Evolutionary conservation across 2,113 vertebrate genomes (phyloP).

Genomic region (Dasypus novemcinctus): DNA sequence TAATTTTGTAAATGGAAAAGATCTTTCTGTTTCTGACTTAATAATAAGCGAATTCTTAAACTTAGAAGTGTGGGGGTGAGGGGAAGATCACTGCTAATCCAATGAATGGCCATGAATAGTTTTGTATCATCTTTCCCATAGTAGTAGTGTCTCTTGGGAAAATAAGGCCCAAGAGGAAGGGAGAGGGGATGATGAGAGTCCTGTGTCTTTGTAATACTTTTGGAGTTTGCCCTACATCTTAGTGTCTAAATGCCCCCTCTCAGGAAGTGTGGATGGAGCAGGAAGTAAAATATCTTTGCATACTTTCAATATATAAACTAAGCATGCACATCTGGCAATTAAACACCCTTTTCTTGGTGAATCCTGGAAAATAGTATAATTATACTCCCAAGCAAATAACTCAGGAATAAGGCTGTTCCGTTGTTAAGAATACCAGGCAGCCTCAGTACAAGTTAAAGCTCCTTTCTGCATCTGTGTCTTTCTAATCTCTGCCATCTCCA

Average conservation of each 20-base stretch:
- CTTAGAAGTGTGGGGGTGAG: neutral
- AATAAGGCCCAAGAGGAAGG: neutral
- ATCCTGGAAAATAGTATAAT: slow-evolving; percentile 68
- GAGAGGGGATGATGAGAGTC: neutral
- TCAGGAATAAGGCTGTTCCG: neutral
- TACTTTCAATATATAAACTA: slow-evolving; percentile 37
- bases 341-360: slow-evolving; percentile 60
- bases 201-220: slow-evolving; percentile 21
- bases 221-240: neutral
- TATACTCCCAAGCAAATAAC: slow-evolving; percentile 59
- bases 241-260: slow-evolving; percentile 18
- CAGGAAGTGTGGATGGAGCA: neutral
- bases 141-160: slow-evolving; percentile 20
- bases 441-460: slow-evolving; percentile 45
- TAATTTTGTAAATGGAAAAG: slow-evolving; percentile 15
- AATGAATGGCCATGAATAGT: neutral
- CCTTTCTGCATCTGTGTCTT: neutral
- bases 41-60: slow-evolving; percentile 16
- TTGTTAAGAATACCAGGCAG: slow-evolving; percentile 34
- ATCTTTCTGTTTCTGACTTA: slow-evolving; percentile 32
- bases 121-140: neutral
- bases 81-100: neutral
- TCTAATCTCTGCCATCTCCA: slow-evolving; percentile 10
- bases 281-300: slow-evolving; percentile 22
- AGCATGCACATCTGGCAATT: slow-evolving; percentile 56